Conservation (phyloP, 2,113 vertebrate genomes). For the Colaptes auratus region DNA sequence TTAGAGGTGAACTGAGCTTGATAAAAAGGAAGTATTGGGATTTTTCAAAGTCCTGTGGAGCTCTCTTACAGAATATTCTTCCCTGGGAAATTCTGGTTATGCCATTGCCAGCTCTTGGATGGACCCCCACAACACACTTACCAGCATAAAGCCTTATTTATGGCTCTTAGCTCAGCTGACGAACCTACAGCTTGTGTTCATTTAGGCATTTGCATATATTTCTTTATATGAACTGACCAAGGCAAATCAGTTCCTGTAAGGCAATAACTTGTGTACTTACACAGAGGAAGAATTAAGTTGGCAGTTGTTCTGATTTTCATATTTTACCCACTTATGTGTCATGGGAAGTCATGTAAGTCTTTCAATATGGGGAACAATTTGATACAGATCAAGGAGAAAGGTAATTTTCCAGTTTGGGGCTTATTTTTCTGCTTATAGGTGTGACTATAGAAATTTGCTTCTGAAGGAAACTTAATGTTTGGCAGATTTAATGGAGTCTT, state of each 20-base stretch:
- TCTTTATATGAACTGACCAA: constrained; percentile 14
- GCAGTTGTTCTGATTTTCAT: background rate
- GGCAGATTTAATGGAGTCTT: background rate
- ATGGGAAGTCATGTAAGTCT: background rate
- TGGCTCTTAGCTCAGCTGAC: background rate
- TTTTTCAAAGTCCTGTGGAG: background rate
- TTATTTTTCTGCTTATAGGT: constrained; percentile 48
- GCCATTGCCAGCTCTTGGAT: background rate
- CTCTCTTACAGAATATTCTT: background rate
- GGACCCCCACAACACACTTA: background rate
- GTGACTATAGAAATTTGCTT: constrained; percentile 20
- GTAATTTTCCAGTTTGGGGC: constrained; percentile 27
- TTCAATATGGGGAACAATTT: constrained; percentile 3
- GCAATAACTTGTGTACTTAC: background rate
- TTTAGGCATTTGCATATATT: constrained; percentile 46
- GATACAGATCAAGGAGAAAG: constrained; percentile 3
- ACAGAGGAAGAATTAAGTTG: constrained; percentile 36
- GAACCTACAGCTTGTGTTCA: constrained; percentile 39
- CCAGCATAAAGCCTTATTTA: background rate
- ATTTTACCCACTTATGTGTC: constrained; percentile 6
- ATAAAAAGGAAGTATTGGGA: background rate
- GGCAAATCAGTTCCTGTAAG: constrained; percentile 26
- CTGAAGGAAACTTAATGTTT: constrained; percentile 25
- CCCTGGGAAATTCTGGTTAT: background rate
- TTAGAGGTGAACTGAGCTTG: background rate